Base-by-base conservation (phyloP, 2,888 invertebrate genomes). In the Rhagophthalmus giganteus region DNA sequence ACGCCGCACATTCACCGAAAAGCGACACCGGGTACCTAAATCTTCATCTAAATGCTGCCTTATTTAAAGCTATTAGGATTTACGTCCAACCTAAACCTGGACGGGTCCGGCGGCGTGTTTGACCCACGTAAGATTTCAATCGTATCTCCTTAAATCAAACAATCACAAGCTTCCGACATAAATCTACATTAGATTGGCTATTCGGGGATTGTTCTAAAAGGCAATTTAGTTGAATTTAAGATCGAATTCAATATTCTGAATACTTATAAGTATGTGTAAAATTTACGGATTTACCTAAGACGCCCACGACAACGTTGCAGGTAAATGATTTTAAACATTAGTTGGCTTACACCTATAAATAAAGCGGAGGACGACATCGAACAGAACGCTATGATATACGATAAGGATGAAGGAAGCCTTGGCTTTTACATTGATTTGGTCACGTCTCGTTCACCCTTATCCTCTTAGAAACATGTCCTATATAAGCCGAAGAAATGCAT, bases 381-480 rank as follows among this genome's bases (percentile, higher is more conserved):
- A 47, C 30, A 26, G 33, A 41, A 38, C 42, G 44, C 39, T 47
- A 58, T 59, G 59, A 62, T 57, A 59, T 60, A 60, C 54, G 58
- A 54, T 46, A 50, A 42, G 56, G 59, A 50, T 31, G 57, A 52
- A 47, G 40, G 42, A 35, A 49, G 55, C 50, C 57, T 41, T 41
- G 55, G 65, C 65, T 65, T 63, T 65, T 65, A 65, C 63, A 62
- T 63, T 65, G 65, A 65, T 65, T 65, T 65, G 65, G 64, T 65
- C 65, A 65, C 65, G 65, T 65, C 54, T 46, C 56, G 54, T 53
- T 54, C 53, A 46, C 58, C 58, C 47, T 49, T 57, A 44, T 54
- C 58, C 56, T 52, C 54, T 47, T 57, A 55, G 53, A 42, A 55
- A 47, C 37, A 38, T 47, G 33, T 47, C 33, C 41, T 39, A 40